Conservation (phyloP, 1,140 invertebrate species). For the Fopius arisanus region DNA sequence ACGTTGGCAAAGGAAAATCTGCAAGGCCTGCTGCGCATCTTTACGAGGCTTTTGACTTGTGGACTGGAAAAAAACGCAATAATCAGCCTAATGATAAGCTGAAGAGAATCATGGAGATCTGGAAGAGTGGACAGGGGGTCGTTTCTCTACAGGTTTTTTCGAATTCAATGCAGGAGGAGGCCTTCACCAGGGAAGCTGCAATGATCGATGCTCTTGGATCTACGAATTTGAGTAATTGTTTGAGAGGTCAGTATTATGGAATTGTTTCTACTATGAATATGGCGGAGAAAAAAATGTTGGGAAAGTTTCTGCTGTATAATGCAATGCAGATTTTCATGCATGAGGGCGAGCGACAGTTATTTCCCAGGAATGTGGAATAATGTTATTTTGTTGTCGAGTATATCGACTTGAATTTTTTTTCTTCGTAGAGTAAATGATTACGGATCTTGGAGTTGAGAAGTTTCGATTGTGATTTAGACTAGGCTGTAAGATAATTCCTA, state of each 20-base stretch:
- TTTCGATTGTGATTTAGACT: neutral
- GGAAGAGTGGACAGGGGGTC: slow-evolving; percentile 83
- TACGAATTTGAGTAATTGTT: slow-evolving; percentile 81
- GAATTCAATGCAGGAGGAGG: slow-evolving; percentile 89
- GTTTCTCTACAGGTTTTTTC: slow-evolving; percentile 92
- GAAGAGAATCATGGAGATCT: slow-evolving; percentile 85
- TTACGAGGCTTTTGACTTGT: slow-evolving; percentile 80
- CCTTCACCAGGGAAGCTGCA: slow-evolving; percentile 89
- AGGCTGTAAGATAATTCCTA: neutral
- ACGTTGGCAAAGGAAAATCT: slow-evolving; percentile 83
- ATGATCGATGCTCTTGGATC: slow-evolving; percentile 91
- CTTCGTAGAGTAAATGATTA: neutral
- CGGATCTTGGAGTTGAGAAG: neutral
- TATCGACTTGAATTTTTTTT: neutral
- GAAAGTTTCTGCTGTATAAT: slow-evolving; percentile 83
- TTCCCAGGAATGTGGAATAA: slow-evolving; percentile 39
- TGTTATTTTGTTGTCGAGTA: neutral
- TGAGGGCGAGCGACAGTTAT: slow-evolving; percentile 83
- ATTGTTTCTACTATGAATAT: slow-evolving; percentile 75
- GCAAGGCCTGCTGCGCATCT: slow-evolving; percentile 88
- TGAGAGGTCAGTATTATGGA: slow-evolving; percentile 86
- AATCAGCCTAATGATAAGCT: slow-evolving; percentile 70
- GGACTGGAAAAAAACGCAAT: slow-evolving; percentile 58
- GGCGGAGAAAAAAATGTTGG: slow-evolving; percentile 76
- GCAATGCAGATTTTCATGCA: slow-evolving; percentile 84